phyloP scores from a whole-genome alignment of 1,140 invertebrate species.

The Drosophila prosaltans region DNA sequence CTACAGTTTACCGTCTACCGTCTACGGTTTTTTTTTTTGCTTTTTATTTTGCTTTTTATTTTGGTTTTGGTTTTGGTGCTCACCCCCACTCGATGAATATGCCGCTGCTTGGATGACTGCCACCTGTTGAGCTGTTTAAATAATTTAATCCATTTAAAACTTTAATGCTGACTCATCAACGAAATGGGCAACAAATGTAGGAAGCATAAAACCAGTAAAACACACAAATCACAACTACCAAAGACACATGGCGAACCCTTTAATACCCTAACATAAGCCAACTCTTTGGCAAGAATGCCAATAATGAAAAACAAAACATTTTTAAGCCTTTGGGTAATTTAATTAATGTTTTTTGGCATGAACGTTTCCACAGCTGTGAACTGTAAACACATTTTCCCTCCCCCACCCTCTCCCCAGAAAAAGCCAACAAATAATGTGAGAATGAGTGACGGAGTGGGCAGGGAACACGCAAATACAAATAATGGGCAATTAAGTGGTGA shows the following conservation, averaged over 20 bases:
- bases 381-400: conserved; percentile 5
- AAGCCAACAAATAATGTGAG: no score
- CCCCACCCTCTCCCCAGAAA: no score
- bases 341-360: conserved; percentile 5
- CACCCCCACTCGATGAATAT: conserved; percentile 1
- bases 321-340: conserved; percentile 12
- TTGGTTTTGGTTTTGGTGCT: neutral
- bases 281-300: neutral
- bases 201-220: conserved; percentile 14
- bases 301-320: neutral
- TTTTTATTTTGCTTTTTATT: no score
- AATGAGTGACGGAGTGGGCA: no score
- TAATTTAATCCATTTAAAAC: conserved; percentile 41
- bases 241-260: neutral
- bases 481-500: conserved; percentile 11
- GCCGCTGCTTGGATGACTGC: conserved; percentile 45
- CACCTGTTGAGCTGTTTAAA: conserved; percentile 51
- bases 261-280: conserved; percentile 21
- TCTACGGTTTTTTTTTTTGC: neutral
- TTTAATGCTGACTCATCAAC: conserved; percentile 51
- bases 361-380: conserved; percentile 6
- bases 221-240: neutral
- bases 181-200: conserved; percentile 18
- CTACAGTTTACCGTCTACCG: neutral
- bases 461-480: neutral